These are phyloP conservation scores for Ramphastos sulfuratus DNA, from an alignment of 2,113 vertebrate species.

Conservation along the genomic window DNA sequence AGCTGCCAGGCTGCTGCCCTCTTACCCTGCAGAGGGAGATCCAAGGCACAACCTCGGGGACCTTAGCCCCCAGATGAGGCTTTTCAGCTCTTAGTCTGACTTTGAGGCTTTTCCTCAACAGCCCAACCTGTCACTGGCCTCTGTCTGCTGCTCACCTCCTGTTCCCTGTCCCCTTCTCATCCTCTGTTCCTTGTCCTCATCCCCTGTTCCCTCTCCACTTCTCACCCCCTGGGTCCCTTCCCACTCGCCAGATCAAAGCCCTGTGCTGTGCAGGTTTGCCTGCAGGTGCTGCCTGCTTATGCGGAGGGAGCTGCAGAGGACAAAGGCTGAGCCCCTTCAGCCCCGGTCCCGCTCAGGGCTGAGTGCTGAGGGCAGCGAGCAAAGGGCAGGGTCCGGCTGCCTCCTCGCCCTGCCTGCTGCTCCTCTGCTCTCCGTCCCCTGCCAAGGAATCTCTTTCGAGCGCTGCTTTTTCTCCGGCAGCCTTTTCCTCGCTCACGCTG, in stretches of 20 bases:
- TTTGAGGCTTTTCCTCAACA: not conserved
- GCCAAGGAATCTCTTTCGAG: not conserved
- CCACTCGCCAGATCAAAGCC: too few relatives aligned
- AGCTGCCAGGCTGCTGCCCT: not conserved
- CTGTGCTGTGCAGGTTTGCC: too few relatives aligned
- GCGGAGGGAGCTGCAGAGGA: too few relatives aligned
- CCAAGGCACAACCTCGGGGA: fast-evolving
- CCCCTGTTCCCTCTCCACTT: not conserved
- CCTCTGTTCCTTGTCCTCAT: too few relatives aligned
- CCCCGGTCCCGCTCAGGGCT: not conserved
- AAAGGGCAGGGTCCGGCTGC: not conserved
- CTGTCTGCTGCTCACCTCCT: not conserved
- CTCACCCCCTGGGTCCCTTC: too few relatives aligned
- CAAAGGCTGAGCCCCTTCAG: not conserved
- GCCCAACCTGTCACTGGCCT: not conserved
- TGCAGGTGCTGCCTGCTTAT: too few relatives aligned
- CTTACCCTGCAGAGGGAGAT: fast-evolving
- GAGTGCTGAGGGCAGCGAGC: not conserved
- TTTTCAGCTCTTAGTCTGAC: not conserved
- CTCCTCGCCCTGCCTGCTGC: fast-evolving
- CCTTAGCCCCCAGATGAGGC: not conserved
- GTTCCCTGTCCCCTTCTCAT: too few relatives aligned
- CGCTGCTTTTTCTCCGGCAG: not conserved
- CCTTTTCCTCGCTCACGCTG: not conserved
- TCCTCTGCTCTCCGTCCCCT: not conserved